A percentile compares a stretch with the other conserved stretches of the same genome.
Evolutionary conservation across 2,888 invertebrate genomes (phyloP).

Genomic region (Hydriomena furcata): DNA sequence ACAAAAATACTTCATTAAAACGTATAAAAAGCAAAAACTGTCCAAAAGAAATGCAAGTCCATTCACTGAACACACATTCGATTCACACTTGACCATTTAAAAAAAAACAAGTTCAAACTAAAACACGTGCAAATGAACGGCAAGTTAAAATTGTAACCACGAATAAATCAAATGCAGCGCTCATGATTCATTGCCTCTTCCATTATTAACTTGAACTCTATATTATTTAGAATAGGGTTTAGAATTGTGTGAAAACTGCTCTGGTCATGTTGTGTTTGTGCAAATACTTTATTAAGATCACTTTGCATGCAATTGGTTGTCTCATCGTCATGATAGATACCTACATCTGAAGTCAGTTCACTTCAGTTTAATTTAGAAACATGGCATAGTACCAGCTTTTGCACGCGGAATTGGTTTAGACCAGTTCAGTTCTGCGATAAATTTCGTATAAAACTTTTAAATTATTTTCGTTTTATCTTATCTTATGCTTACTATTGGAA

Average conservation of each 20-base stretch:
- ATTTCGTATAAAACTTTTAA: no score
- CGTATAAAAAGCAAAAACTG: not conserved
- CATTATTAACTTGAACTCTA: conserved; percentile 15
- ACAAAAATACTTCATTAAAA: no score
- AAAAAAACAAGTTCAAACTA: conserved; percentile 38
- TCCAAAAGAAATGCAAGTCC: not conserved
- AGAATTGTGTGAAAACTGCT: conserved; percentile 17
- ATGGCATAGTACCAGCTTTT: no score
- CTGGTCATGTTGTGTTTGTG: conserved; percentile 19
- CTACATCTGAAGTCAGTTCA: conserved; percentile 17
- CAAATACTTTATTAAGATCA: conserved; percentile 46
- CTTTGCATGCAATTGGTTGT: conserved; percentile 47
- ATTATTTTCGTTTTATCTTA: no score
- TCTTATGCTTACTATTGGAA: no score
- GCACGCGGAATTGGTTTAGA: no score
- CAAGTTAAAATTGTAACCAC: conserved; percentile 55
- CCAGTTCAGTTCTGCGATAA: no score
- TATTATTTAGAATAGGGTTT: conserved; percentile 19
- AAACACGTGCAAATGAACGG: conserved; percentile 57
- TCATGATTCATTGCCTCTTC: conserved; percentile 51
- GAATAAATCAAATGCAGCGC: conserved; percentile 62
- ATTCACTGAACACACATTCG: conserved; percentile 19
- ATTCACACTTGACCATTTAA: conserved; percentile 18
- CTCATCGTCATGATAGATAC: conserved; percentile 23
- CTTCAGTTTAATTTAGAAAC: conserved; percentile 25